A percentile compares a stretch with the other conserved stretches of the same genome.
Evolutionary conservation across 2,888 invertebrate species (phyloP).

Genomic region (Euproctis similis): DNA sequence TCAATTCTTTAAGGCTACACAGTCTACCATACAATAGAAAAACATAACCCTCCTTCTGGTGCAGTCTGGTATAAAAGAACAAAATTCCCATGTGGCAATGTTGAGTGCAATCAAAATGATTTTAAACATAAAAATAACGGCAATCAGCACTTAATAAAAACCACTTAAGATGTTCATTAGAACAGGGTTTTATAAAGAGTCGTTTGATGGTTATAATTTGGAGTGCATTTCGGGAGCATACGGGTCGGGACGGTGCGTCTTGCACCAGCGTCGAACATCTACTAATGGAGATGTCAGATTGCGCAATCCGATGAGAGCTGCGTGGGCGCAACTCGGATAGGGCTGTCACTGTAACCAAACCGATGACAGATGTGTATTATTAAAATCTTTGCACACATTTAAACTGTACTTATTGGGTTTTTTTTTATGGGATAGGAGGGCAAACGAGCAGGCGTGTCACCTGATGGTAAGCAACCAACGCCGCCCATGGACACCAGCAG

Average conservation of each 20-base stretch:
- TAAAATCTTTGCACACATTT: too few species aligned
- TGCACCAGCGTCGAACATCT: conserved; percentile 36
- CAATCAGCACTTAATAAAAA: conserved; percentile 68
- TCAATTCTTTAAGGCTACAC: too few species aligned
- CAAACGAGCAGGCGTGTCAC: too few species aligned
- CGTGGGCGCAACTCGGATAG: conserved; percentile 41
- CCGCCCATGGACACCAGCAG: too few species aligned
- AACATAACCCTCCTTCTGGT: too few species aligned
- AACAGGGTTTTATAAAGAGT: conserved; percentile 50
- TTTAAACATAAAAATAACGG: conserved; percentile 68
- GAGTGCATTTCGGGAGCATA: conserved; percentile 36
- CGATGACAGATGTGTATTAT: too few species aligned
- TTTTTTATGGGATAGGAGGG: too few species aligned
- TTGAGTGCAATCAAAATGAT: conserved; percentile 39
- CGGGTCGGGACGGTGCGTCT: conserved; percentile 25
- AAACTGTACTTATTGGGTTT: too few species aligned
- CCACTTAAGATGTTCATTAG: conserved; percentile 71
- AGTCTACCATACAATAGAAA: too few species aligned
- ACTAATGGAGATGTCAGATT: conserved; percentile 68
- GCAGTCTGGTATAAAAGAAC: too few species aligned
- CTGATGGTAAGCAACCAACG: too few species aligned
- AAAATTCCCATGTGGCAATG: conserved; percentile 42
- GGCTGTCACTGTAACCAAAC: too few species aligned
- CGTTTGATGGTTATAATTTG: conserved; percentile 66
- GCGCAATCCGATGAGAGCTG: conserved; percentile 55